Percentiles rank a stretch among this genome's conserved stretches.
Evolutionary conservation across 2,797 vertebrate species (phyloP).

Genomic region (Sarcoramphus papa): DNA sequence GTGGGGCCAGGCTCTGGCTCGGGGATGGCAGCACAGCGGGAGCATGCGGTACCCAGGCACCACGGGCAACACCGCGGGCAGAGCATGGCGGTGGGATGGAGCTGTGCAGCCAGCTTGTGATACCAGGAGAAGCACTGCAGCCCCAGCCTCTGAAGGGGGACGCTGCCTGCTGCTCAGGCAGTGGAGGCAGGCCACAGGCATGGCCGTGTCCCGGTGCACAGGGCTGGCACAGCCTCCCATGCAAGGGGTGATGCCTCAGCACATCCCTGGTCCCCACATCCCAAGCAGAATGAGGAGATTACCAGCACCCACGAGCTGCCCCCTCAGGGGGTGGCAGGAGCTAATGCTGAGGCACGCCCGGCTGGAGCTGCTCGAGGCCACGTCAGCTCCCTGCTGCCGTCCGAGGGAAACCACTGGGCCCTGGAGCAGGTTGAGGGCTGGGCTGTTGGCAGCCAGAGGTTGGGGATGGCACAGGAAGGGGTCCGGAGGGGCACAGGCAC

Average conservation of each 20-base stretch:
- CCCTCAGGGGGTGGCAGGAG: neutral
- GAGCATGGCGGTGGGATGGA: neutral
- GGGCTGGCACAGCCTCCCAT: neutral
- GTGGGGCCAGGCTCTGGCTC: fast-evolving
- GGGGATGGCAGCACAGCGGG: neutral
- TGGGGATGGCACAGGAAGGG: neutral
- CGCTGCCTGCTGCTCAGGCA: neutral
- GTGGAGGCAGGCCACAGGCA: too few species aligned
- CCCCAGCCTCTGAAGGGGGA: neutral
- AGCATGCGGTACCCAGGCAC: neutral
- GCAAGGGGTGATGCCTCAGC: neutral
- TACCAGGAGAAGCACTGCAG: neutral
- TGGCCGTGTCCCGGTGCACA: neutral
- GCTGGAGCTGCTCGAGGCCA: neutral
- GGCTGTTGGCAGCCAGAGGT: neutral
- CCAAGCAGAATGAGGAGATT: neutral
- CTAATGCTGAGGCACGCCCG: neutral
- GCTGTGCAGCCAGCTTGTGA: fast-evolving
- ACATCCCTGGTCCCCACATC: fast-evolving
- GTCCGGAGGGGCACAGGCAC: neutral
- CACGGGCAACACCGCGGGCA: fast-evolving
- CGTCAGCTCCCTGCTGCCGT: neutral
- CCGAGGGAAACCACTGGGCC: neutral
- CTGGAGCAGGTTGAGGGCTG: neutral
- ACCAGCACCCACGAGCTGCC: neutral